These are phyloP conservation scores for Siderastrea siderea DNA, from an alignment of 92 coral and sea anemone genomes.

Conservation along the genomic window DNA sequence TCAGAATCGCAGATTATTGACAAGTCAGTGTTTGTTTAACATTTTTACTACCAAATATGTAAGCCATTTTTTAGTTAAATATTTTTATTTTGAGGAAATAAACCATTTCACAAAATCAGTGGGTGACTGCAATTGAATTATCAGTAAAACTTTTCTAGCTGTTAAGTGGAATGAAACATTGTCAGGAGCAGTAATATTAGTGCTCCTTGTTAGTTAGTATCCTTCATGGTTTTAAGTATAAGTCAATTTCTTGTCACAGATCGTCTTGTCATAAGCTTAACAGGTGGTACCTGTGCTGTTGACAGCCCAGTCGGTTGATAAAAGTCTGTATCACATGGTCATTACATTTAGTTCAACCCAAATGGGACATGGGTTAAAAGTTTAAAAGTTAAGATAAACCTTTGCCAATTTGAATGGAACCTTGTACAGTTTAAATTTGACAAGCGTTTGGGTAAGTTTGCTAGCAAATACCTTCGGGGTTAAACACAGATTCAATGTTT, in stretches of 20 bases:
- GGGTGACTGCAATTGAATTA: background rate
- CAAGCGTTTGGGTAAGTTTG: background rate
- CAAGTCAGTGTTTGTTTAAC: constrained; percentile 34
- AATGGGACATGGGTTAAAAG: background rate
- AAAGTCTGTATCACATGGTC: background rate
- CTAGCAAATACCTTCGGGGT: background rate
- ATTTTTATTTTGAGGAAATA: constrained; percentile 5
- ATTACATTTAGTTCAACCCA: background rate
- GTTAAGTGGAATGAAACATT: background rate
- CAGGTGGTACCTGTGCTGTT: constrained; percentile 34
- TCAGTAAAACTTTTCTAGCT: background rate
- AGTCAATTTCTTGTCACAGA: background rate
- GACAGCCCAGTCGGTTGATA: background rate
- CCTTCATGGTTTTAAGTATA: background rate
- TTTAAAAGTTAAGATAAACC: background rate
- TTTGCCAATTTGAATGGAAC: background rate
- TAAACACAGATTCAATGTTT: background rate
- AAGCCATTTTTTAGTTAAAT: background rate
- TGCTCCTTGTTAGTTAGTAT: background rate
- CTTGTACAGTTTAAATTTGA: no score
- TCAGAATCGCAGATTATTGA: constrained; percentile 5
- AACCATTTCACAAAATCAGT: background rate
- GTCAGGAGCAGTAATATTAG: no score
- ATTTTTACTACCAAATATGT: constrained; percentile 18
- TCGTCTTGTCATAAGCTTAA: background rate